Conservation (phyloP, 1,140 invertebrate genomes). For the Bombus superbus region DNA sequence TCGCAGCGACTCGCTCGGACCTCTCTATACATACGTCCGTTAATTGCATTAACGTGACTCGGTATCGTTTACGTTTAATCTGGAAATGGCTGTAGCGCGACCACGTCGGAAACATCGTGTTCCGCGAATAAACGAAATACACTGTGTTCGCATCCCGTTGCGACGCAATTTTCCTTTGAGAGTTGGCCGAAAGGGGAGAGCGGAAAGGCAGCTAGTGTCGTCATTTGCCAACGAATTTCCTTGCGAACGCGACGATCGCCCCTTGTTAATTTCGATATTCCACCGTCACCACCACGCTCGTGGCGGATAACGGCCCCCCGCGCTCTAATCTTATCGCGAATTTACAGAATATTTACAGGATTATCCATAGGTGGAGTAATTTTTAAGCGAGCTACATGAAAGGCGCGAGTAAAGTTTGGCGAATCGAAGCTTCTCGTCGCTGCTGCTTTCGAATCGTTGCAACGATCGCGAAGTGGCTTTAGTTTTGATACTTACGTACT, state of each 20-base stretch:
- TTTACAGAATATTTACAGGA: not conserved
- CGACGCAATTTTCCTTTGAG: slow-evolving; percentile 16
- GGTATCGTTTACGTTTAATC: slow-evolving; percentile 34
- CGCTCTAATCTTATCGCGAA: not conserved
- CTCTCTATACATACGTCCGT: not conserved
- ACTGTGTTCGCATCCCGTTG: slow-evolving; percentile 8
- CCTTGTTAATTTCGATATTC: slow-evolving; percentile 6
- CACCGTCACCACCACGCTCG: too few species aligned
- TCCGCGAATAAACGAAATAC: slow-evolving; percentile 10
- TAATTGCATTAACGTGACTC: slow-evolving; percentile 21
- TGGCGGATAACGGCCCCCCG: fast-evolving
- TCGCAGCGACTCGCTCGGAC: too few species aligned
- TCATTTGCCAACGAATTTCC: not conserved
- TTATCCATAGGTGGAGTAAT: too few species aligned
- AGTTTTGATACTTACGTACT: too few species aligned
- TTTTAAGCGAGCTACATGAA: too few species aligned
- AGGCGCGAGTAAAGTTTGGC: too few species aligned
- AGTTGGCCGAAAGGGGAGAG: not conserved
- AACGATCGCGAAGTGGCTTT: too few species aligned
- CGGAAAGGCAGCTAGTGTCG: too few species aligned
- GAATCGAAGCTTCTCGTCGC: too few species aligned
- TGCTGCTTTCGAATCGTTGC: too few species aligned
- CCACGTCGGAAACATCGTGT: not conserved
- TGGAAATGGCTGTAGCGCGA: not conserved
- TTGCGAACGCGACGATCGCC: not conserved